Conservation (phyloP, 2,113 vertebrate species). For the Oenanthe oenanthe region DNA sequence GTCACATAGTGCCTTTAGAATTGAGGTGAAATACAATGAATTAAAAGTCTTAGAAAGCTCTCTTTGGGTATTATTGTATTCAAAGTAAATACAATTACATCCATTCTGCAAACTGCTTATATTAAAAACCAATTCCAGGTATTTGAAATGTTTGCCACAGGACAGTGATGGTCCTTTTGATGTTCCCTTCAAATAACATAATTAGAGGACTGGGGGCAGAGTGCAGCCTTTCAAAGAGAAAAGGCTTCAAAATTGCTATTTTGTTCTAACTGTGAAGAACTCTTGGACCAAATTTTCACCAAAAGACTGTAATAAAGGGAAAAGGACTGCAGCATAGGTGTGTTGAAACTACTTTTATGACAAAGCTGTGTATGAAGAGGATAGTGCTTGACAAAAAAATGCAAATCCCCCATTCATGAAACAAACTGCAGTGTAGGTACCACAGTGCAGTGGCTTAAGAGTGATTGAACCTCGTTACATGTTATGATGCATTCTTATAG, state of each 20-base stretch:
- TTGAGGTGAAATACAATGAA: background rate
- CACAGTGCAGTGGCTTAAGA: background rate
- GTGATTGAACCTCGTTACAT: background rate
- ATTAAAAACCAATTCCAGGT: background rate
- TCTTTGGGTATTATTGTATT: background rate
- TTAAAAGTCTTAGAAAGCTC: background rate
- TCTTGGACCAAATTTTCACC: background rate
- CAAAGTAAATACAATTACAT: background rate
- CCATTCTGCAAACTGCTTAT: background rate
- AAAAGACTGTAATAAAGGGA: background rate
- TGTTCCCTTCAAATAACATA: background rate
- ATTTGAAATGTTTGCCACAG: constrained; percentile 2
- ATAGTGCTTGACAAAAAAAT: background rate
- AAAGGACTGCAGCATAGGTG: background rate
- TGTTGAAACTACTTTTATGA: background rate
- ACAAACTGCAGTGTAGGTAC: background rate
- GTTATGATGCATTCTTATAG: background rate
- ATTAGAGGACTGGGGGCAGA: background rate
- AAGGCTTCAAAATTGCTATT: background rate
- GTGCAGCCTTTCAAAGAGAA: background rate
- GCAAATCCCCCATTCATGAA: background rate
- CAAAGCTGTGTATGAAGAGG: background rate
- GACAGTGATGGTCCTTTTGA: background rate
- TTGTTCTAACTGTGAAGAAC: background rate
- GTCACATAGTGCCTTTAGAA: background rate